Conservation (phyloP, 2,888 invertebrate genomes). For the Deroplatys truncata region DNA sequence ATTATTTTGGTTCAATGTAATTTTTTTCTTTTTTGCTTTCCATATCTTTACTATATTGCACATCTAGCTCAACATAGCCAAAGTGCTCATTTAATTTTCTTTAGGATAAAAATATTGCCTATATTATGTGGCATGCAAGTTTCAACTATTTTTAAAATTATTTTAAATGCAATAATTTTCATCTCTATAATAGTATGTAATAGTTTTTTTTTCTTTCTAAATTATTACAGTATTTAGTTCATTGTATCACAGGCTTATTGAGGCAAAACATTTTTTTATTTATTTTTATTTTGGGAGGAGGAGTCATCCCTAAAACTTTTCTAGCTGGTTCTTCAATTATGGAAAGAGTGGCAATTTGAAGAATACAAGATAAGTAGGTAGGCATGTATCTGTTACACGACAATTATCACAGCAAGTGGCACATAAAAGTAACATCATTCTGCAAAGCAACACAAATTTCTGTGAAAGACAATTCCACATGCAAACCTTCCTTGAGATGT, state of each 20-base stretch:
- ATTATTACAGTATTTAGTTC: neutral
- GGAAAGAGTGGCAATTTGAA: neutral
- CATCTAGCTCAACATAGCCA: neutral
- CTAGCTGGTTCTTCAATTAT: neutral
- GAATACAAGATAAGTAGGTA: neutral
- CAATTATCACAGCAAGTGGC: neutral
- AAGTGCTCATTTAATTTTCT: neutral
- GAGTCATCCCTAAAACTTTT: neutral
- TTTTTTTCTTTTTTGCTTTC: neutral
- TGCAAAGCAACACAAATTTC: neutral
- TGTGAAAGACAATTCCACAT: neutral
- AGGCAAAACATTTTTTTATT: constrained; percentile 9
- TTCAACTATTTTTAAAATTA: neutral
- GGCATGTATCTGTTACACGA: neutral
- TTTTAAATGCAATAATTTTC: constrained; percentile 13
- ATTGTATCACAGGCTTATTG: constrained; percentile 15
- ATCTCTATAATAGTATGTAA: neutral
- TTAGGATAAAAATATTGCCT: constrained; percentile 3
- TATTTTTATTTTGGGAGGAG: neutral
- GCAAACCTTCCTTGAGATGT: neutral
- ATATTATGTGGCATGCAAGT: constrained; percentile 7
- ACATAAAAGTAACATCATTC: neutral
- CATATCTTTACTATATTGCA: neutral
- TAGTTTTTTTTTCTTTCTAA: neutral
- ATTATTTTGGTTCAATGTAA: neutral